These are phyloP conservation scores for Schlechtendalia chinensis DNA, from an alignment of 1,140 invertebrate species.

Conservation along the genomic window DNA sequence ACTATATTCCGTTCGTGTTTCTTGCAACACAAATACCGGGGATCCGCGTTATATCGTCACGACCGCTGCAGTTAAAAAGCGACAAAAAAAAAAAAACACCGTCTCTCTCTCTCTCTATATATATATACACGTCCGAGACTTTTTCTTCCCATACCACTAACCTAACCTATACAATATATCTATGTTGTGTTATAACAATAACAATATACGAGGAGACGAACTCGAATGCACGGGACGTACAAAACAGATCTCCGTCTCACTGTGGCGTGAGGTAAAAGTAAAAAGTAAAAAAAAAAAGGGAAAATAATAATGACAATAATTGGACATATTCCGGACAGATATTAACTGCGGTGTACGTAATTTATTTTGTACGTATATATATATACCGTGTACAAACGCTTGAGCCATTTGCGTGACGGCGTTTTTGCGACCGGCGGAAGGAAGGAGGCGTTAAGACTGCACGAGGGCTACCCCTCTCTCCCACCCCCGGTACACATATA, in stretches of 20 bases:
- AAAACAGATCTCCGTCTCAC: background rate
- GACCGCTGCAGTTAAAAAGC: background rate
- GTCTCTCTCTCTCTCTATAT: too few relatives aligned
- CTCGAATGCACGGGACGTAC: conserved; percentile 3
- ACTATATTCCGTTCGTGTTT: background rate
- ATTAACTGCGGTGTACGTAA: conserved; percentile 32
- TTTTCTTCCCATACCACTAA: too few relatives aligned
- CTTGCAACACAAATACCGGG: background rate
- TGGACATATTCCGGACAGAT: conserved; percentile 41
- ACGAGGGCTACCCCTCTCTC: background rate
- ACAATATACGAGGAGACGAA: too few relatives aligned
- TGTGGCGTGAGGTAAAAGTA: background rate
- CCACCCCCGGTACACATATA: conserved; percentile 10
- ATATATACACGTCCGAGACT: background rate
- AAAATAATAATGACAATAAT: conserved; percentile 30
- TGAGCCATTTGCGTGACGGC: conserved; percentile 36
- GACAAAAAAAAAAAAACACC: background rate
- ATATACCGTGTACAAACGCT: background rate
- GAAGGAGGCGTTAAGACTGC: conserved; percentile 33
- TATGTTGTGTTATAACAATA: too few relatives aligned
- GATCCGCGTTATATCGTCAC: background rate
- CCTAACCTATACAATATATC: too few relatives aligned
- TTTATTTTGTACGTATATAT: conserved; percentile 11
- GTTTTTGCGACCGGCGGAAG: background rate
- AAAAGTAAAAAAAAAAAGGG: background rate